Base-by-base conservation (phyloP, 2,113 vertebrate species). In the Edolisoma coerulescens region DNA sequence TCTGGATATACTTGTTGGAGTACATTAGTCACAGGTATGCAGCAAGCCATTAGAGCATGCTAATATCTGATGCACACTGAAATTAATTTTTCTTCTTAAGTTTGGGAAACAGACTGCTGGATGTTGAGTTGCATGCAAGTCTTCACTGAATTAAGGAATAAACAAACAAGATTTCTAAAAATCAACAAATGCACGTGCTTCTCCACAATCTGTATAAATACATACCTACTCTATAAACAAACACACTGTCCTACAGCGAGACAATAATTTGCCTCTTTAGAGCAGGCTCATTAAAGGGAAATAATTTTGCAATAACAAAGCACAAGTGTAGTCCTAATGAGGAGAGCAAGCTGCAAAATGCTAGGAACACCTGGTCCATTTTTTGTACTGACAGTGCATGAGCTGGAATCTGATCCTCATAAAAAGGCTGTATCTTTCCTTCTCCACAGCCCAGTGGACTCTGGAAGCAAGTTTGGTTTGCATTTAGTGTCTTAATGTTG, bases 271-370 rank as follows among this genome's bases (percentile, higher is more conserved):
- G 50, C 79, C 71, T 94, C 69, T 89, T 93, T 84, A 93, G 54
- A 87, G 59, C n/a, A 90, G 39, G 44, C 70, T 94, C 90, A 93
- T 96, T 93, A 96, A 83, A 81, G 33, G 50, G 64, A 89, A 96
- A 94, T 95, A 85, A 93, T 82, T 79, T 50, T 90, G 64, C 57
- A 91, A 35, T 47, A 91, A 88, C 65, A 94, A 94, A 94, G 75
- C 65, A 75, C 53, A 83, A 96, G 47, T 57, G 50, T 57, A 81
- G 53, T 64, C 71, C 50, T 93, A 95, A 95, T 77, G 54, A 96
- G 79, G 84, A 92, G 33, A 73, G 50, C 39, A 93, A 77, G 47
- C 45, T 90, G 75, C 61, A 96, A 78, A 91, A 90, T 53, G 53
- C 50, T 69, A 45, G 44, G 64, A 86, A 94, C 90, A 96, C 76